Base-by-base conservation (phyloP, 2,113 vertebrate genomes). In the Pterocles burchelli region DNA sequence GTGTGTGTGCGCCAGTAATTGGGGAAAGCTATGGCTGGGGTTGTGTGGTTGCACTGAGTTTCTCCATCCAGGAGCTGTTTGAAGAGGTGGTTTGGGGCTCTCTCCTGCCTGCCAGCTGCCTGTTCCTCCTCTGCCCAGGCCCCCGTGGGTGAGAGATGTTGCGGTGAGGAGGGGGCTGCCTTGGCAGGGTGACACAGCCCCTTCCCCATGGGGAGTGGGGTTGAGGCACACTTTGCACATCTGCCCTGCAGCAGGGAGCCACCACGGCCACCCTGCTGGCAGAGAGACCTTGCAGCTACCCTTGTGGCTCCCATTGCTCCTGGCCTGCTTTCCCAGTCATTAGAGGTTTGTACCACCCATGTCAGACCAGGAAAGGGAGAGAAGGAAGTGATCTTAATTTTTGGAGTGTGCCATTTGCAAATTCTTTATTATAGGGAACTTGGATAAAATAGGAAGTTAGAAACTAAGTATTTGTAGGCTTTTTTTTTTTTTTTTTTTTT, bases 231-330 rank as follows among this genome's bases (percentile, higher is more conserved):
- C 14, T 26, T 20, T 1, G 10, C 9, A n/a, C 0, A 1, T 15
- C n/a, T 17, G 11, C 41, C 41, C 41, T 41, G 41, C 41, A 41
- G 41, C 17, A 2, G 67, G 61, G 46, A 52, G 28, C 36, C 41
- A 13, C 41, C 12, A 0, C 0, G 34, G 63, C 62, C 48, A 31
- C 8, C 41, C 62, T 3, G n/a, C 0, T 3, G 34, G 33, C 19
- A 18, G 46, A 41, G 57, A 38, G 24, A 29, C 20, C 34, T 36
- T 15, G 29, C 1, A 7, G 25, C 61, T 20, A 3, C 38, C 0
- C 0, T 1, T 5, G 17, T 10, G 34, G 4, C 10, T 85, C 41
- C 16, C 10, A 1, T 48, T 2, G 0, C 25, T 66, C 21, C 49
- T 24, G 36, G 33, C 5, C 28, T 38, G 7, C 31, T 46, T 85